phyloP scores from a whole-genome alignment of 92 coral and sea anemone genomes.

The Zoanthus sansibaricus region DNA sequence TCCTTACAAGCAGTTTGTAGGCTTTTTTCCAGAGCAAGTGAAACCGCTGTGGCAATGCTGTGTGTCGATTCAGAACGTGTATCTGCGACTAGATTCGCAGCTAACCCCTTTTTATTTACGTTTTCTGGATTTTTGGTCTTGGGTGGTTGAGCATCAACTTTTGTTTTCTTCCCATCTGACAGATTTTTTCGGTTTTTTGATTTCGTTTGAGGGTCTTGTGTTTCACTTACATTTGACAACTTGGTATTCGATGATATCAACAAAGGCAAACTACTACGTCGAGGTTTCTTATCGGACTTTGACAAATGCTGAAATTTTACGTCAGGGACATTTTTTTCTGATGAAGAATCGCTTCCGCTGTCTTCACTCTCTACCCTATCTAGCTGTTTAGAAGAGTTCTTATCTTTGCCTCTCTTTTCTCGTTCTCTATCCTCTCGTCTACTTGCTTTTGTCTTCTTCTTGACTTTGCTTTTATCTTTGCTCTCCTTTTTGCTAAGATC shows the following conservation, averaged over 20 bases:
- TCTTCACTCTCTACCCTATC: constrained; percentile 85
- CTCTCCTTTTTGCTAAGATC: constrained; percentile 54
- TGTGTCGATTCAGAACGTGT: constrained; percentile 55
- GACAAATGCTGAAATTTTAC: constrained; percentile 59
- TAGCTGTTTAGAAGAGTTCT: constrained; percentile 44
- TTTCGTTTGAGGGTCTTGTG: constrained; percentile 47
- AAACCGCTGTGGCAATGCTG: constrained; percentile 89
- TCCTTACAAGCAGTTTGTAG: constrained; percentile 82
- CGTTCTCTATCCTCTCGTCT: constrained; percentile 78
- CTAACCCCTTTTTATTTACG: constrained; percentile 15
- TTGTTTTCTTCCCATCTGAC: constrained; percentile 44
- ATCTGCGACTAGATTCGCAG: constrained; percentile 19
- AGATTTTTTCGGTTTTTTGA: constrained; percentile 62
- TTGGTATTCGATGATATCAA: constrained; percentile 41
- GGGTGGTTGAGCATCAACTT: constrained; percentile 45
- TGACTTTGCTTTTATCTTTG: constrained; percentile 86
- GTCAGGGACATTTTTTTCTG: constrained; percentile 74
- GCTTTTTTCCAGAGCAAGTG: constrained; percentile 88
- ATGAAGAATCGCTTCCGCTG: constrained; percentile 77
- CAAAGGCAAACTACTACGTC: constrained; percentile 71
- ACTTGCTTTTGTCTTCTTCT: constrained; percentile 75
- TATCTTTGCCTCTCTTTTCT: constrained; percentile 62
- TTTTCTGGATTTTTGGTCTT: constrained; percentile 49
- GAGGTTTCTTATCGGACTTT: constrained; percentile 69
- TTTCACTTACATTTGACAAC: constrained; percentile 41